A percentile compares a stretch with the other conserved stretches of the same genome.
These are phyloP conservation scores for Thripadectes ignobilis DNA, from an alignment of 2,797 vertebrate species.

Conservation along the genomic window DNA sequence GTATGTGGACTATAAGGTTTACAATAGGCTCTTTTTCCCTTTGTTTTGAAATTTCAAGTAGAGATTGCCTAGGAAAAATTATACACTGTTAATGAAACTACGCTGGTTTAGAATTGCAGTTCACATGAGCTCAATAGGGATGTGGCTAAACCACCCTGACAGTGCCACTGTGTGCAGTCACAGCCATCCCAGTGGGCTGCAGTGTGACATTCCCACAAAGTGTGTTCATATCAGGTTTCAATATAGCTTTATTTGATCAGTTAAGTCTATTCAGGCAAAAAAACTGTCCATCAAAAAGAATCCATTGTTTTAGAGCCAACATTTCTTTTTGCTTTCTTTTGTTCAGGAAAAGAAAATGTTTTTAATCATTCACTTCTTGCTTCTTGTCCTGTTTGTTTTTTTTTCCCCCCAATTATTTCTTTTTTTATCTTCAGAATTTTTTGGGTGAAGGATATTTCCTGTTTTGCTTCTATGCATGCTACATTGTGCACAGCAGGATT, in stretches of 20 bases:
- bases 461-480: constrained; percentile 41
- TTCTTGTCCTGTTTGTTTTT: not conserved
- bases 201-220: not conserved
- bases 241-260: not conserved
- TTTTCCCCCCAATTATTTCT: not conserved
- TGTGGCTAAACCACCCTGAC: not conserved
- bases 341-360: not conserved
- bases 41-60: not conserved
- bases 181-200: not conserved
- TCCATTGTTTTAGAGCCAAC: not conserved
- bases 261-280: not conserved
- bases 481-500: constrained; percentile 45
- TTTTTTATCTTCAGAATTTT: not conserved
- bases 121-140: not conserved
- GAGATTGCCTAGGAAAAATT: not conserved
- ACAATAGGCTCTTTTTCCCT: not conserved
- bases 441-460: constrained; percentile 28
- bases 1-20: not conserved
- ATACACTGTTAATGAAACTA: not conserved
- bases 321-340: not conserved
- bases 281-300: not conserved
- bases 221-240: not conserved
- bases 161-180: not conserved
- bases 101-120: not conserved
- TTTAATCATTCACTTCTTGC: not conserved